Base-by-base conservation (phyloP, 2,113 vertebrate species). In the Cololabis saira region DNA sequence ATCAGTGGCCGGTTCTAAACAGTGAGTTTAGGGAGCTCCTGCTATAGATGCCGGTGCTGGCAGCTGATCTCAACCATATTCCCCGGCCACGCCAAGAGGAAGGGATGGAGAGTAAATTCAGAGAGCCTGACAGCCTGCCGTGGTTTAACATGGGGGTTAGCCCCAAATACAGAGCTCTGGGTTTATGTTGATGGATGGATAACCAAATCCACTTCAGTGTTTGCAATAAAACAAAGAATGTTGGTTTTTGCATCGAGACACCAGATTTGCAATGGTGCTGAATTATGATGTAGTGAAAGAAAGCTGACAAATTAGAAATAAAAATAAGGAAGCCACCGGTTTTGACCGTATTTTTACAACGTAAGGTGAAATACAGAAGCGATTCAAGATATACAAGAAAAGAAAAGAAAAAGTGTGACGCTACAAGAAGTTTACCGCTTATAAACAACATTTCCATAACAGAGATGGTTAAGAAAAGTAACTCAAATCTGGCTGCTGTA, bases 1-100 rank as follows among this genome's bases (percentile, higher is more conserved):
- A 93, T 93, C 90, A 86, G 93, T 90, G 70, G 80, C 78, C 62
- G 65, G 58, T 81, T 83, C 78, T 83, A 85, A 89, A 84, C 82
- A 80, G 83, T 76, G 74, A 74, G 67, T 84, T 81, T 47, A 66
- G 81, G 84, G 68, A 83, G 77, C 87, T 59, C 76, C 81, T 44
- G 52, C 73, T 76, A 67, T 61, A 76, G 82, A 70, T 78, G 73
- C 65, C 42, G 67, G 48, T 55, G 77, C 85, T 84, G 87, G 81
- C 78, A 64, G 45, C 74, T 71, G 79, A 77, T 85, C 52, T 77
- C 86, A 76, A 83, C 84, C 74, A 82, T 81, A 83, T 73, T 85
- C 85, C 83, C 84, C 65, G 58, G 72, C 69, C 67, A 61, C 80
- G 61, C 81, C 66, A 76, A 80, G 11, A 75, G 70, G 78, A 70